Percentiles rank a stretch among this genome's conserved stretches.
phyloP scores from a whole-genome alignment of 2,797 vertebrate species.

The Epinephelus malabaricus region DNA sequence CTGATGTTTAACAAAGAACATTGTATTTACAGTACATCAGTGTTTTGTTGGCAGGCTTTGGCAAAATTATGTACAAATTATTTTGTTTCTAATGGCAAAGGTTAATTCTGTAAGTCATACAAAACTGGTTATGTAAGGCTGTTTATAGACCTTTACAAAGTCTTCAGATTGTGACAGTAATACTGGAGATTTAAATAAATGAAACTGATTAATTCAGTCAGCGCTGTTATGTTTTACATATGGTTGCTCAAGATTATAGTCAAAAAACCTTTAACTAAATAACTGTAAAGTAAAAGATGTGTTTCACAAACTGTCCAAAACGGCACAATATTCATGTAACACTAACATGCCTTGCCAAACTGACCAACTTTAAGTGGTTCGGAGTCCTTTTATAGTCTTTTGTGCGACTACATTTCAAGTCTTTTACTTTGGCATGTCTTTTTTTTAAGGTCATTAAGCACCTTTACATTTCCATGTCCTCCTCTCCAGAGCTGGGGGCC shows the following conservation, averaged over 20 bases:
- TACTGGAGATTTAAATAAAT: constrained; percentile 10
- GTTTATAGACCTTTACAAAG: constrained; percentile 17
- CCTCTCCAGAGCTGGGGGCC: constrained; percentile 77
- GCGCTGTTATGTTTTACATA: background rate
- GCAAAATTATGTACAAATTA: constrained; percentile 44
- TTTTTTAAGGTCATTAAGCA: constrained; percentile 16
- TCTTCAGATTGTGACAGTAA: background rate
- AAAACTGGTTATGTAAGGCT: constrained; percentile 44
- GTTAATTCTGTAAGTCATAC: constrained; percentile 1
- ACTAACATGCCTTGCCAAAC: constrained; percentile 26
- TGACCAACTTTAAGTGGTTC: constrained; percentile 23
- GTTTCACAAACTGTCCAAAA: constrained; percentile 42
- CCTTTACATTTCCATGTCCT: constrained; percentile 89
- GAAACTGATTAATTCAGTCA: constrained; percentile 16
- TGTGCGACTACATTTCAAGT: constrained; percentile 28
- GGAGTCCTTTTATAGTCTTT: constrained; percentile 14
- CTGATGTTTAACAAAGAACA: constrained; percentile 42
- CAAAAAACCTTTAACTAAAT: constrained; percentile 19
- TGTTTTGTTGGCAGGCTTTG: constrained; percentile 40
- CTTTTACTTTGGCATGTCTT: constrained; percentile 46
- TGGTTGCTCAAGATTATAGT: constrained; percentile 7
- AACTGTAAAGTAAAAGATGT: constrained; percentile 43
- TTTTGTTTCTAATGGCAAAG: constrained; percentile 30
- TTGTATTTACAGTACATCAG: constrained; percentile 43
- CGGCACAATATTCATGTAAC: constrained; percentile 36